Percentiles rank a stretch among this genome's conserved stretches.
Evolutionary conservation across 2,888 invertebrate species (phyloP).

Genomic region (Eledone cirrhosa): DNA sequence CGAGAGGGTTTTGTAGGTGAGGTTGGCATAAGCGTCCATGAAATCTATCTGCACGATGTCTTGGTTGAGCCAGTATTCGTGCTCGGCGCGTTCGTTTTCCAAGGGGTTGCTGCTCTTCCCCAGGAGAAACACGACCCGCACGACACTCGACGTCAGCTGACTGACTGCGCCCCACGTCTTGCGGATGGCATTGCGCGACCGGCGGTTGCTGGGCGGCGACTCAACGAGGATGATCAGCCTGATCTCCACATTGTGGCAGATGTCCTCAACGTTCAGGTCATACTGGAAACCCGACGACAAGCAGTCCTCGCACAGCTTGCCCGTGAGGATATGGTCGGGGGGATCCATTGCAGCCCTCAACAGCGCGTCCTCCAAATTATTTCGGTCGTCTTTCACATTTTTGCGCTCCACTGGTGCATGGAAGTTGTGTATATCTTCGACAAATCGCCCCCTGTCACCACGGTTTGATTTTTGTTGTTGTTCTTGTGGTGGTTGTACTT

Average conservation of each 20-base stretch:
- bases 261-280: slow-evolving; percentile 19
- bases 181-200: slow-evolving; percentile 42
- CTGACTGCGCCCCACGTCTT: slow-evolving; percentile 48
- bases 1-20: slow-evolving; percentile 52
- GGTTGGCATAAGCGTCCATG: slow-evolving; percentile 49
- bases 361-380: slow-evolving; percentile 9
- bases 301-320: slow-evolving; percentile 21
- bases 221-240: slow-evolving; percentile 44
- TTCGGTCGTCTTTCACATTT: not conserved
- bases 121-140: slow-evolving; percentile 44
- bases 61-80: slow-evolving; percentile 31
- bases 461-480: no score
- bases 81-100: slow-evolving; percentile 26
- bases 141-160: slow-evolving; percentile 29
- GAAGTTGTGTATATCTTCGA: slow-evolving; percentile 24
- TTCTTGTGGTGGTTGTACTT: no score
- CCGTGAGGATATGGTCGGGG: slow-evolving; percentile 30
- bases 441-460: not conserved
- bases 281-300: not conserved
- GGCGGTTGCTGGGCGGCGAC: slow-evolving; percentile 37
- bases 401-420: slow-evolving; percentile 3
- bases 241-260: slow-evolving; percentile 37
- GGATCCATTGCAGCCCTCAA: slow-evolving; percentile 20
- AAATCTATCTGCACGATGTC: slow-evolving; percentile 50
- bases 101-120: slow-evolving; percentile 34